Evolutionary conservation across 2,113 vertebrate genomes (phyloP), one percentile per base, ranked within the genome.

Genomic region (Myotis brandtii): DNA sequence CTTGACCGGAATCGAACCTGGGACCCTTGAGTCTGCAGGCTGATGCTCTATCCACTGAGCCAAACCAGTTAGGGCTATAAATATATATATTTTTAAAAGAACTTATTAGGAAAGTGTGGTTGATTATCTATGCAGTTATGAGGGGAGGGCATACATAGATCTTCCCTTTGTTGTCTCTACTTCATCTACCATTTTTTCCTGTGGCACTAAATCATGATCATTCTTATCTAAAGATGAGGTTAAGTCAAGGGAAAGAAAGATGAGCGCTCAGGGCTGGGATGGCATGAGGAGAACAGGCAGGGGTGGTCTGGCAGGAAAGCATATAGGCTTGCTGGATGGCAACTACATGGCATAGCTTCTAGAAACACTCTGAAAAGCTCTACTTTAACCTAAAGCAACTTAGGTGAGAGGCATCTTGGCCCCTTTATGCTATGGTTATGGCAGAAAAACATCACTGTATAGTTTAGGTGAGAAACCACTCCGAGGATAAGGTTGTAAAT

Each of bases 131-230:
- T 2, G 21, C 16, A 27, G 32, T 72, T 3, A 46, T 5, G 17
- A 80, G 20, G 20, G 23, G 0, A 27, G 37, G 46, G 1, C 17
- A 1, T 8, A 2, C 6, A 3, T 5, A 25, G 27, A 4, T 6
- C 11, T 93, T 69, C 10, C 32, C 10, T 80, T 46, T 48, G 17
- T 14, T n/a, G 54, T 56, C 20, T 48, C 11, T 37, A 3, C 52
- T 46, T 79, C 46, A 37, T 32, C 56, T 18, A 4, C 40, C 4
- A 2, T 56, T 66, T 91, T 32, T 52, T 66, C 3, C 67, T 13
- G 1, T 43, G 67, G 34, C 37, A 40, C n/a, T 40, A 56, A 92
- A 27, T 18, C 56, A 11, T 4, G 20, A 66, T 54, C 27, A 32
- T n/a, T 70, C 25, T 46, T 80, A 79, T 84, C 64, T 92, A 11